Percentiles rank a stretch among this genome's conserved stretches.
Evolutionary conservation across 2,797 vertebrate genomes (phyloP).

Genomic region (Acipenser ruthenus): DNA sequence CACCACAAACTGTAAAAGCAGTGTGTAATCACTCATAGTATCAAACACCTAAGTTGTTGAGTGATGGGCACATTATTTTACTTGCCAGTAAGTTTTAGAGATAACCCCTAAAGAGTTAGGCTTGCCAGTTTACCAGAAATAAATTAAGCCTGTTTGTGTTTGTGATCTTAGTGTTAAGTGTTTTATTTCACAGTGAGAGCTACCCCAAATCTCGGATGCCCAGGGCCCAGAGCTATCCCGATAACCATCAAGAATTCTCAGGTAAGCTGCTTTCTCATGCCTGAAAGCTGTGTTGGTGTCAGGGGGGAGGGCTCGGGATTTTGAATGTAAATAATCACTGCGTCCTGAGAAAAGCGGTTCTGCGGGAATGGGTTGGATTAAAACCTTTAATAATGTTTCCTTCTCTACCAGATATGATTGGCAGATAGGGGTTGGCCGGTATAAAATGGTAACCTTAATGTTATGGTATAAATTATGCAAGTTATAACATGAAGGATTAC

Average conservation of each 20-base stretch:
- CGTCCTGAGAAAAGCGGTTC: neutral
- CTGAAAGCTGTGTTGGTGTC: neutral
- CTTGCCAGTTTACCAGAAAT: too few relatives aligned
- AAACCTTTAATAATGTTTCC: too few relatives aligned
- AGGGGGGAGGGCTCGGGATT: neutral
- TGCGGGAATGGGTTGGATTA: neutral
- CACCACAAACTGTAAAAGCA: neutral
- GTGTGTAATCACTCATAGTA: too few relatives aligned
- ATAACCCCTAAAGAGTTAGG: too few relatives aligned
- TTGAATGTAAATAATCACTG: too few relatives aligned
- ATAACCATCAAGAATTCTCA: conserved; percentile 96
- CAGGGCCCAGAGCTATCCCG: conserved; percentile 93
- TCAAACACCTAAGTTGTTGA: neutral
- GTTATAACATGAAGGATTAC: too few relatives aligned
- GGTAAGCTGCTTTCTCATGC: conserved; percentile 48
- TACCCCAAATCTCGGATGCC: conserved; percentile 95
- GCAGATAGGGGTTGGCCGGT: too few relatives aligned
- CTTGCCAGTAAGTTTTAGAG: neutral
- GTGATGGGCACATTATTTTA: conserved; percentile 2
- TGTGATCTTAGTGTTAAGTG: neutral
- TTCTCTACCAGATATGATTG: too few relatives aligned
- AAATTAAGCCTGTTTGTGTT: too few relatives aligned
- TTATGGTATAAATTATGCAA: too few relatives aligned
- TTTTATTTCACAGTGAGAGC: conserved; percentile 66
- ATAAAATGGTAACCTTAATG: too few relatives aligned